Conservation (phyloP, 92 coral and sea anemone species). For the Diadumene lineata region DNA sequence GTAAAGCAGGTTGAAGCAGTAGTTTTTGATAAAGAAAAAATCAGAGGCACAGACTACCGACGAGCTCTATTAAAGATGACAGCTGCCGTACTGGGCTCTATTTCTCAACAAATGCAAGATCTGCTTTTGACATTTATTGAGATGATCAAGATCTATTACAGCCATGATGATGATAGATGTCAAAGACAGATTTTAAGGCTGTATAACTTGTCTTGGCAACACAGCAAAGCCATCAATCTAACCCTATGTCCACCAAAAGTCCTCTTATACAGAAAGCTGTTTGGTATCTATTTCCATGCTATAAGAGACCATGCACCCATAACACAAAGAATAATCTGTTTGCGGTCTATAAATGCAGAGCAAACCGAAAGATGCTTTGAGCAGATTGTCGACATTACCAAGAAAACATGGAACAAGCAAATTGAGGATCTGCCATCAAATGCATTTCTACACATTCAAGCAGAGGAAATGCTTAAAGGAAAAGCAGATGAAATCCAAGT, state of each 20-base stretch:
- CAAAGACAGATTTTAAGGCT: constrained; percentile 28
- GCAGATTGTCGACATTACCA: constrained; percentile 33
- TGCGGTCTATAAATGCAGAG: constrained; percentile 32
- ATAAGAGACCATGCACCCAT: constrained; percentile 26
- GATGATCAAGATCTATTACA: constrained; percentile 25
- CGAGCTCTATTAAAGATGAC: constrained; percentile 19
- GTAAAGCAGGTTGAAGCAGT: constrained; percentile 18
- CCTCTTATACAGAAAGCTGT: constrained; percentile 19
- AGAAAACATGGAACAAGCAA: constrained; percentile 34
- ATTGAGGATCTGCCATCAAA: constrained; percentile 24
- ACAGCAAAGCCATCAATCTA: constrained; percentile 5
- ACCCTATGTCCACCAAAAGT: constrained; percentile 26
- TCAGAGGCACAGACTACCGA: constrained; percentile 38
- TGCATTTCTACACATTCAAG: constrained; percentile 39
- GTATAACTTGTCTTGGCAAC: constrained; percentile 40
- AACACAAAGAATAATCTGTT: constrained; percentile 8
- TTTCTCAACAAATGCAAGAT: neutral
- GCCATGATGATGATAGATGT: constrained; percentile 26
- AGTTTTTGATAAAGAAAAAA: constrained; percentile 27
- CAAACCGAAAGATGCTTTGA: constrained; percentile 27
- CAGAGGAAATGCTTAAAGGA: constrained; percentile 21
- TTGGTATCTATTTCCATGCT: constrained; percentile 28
- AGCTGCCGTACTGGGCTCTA: constrained; percentile 2
- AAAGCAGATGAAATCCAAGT: constrained; percentile 16
- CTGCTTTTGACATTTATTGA: constrained; percentile 29